These are phyloP conservation scores for Netelia melanura DNA, from an alignment of 2,888 invertebrate species.

Conservation along the genomic window DNA sequence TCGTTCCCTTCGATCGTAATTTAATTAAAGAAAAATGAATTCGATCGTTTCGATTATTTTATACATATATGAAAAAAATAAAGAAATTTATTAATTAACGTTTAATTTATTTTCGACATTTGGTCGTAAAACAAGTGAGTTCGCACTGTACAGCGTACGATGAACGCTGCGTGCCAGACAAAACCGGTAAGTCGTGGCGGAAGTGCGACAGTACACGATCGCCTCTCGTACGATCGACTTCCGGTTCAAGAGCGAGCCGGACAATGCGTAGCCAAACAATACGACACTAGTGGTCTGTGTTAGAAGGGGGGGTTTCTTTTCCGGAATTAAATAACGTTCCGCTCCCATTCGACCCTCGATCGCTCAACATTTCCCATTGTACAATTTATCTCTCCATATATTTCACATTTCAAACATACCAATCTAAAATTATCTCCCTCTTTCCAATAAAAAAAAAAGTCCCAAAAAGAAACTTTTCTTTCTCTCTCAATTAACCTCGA, in stretches of 20 bases:
- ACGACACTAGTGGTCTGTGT: not conserved
- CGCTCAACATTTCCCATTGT: not conserved
- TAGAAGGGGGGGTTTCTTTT: not conserved
- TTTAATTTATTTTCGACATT: conserved; percentile 11
- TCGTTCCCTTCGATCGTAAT: too few species aligned
- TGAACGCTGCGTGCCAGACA: conserved; percentile 22
- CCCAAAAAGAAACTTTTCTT: too few species aligned
- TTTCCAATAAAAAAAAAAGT: too few species aligned
- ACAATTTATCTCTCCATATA: not conserved
- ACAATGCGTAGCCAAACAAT: conserved; percentile 46
- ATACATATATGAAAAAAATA: too few species aligned
- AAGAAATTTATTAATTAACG: too few species aligned
- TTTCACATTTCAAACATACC: too few species aligned
- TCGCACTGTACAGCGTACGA: not conserved
- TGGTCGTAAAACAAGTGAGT: not conserved
- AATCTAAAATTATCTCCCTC: too few species aligned
- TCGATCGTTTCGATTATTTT: too few species aligned
- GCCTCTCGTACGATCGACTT: conserved; percentile 34
- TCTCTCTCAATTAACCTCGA: too few species aligned
- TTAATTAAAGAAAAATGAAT: too few species aligned
- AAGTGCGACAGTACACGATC: conserved; percentile 38
- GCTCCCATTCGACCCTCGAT: conserved; percentile 24
- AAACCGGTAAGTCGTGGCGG: conserved; percentile 16
- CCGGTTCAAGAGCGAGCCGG: conserved; percentile 19
- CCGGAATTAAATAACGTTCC: conserved; percentile 29